Conservation (phyloP, 2,888 invertebrate species). For the Harpalus rufipes region DNA sequence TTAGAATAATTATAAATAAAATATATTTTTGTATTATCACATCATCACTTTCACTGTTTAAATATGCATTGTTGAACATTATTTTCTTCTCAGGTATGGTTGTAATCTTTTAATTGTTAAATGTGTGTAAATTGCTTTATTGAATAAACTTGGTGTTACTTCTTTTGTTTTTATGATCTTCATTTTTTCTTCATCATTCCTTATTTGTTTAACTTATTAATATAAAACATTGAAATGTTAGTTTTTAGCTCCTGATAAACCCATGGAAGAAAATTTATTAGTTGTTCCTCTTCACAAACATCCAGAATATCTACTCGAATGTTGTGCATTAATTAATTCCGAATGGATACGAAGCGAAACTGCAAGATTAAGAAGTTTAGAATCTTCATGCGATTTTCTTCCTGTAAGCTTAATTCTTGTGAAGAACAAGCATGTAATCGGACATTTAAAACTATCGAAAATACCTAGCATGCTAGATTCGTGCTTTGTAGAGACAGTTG, state of each 20-base stretch:
- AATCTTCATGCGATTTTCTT: constrained; percentile 85
- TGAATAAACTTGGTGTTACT: not conserved
- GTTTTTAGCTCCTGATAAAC: constrained; percentile 12
- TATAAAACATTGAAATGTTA: not conserved
- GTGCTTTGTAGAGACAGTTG: constrained; percentile 90
- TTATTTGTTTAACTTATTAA: not conserved
- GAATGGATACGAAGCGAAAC: constrained; percentile 92
- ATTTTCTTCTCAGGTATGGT: not conserved
- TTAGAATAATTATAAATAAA: not conserved
- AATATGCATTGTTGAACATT: not conserved
- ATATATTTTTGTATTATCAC: not conserved
- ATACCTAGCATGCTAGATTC: constrained; percentile 85
- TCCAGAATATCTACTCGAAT: constrained; percentile 84
- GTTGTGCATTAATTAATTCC: constrained; percentile 88
- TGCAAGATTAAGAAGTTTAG: constrained; percentile 87
- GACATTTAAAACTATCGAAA: constrained; percentile 88
- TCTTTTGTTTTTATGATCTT: not conserved
- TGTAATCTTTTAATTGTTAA: not conserved
- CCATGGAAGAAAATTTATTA: constrained; percentile 69
- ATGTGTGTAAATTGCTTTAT: not conserved
- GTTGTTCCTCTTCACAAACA: constrained; percentile 86
- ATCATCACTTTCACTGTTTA: not conserved
- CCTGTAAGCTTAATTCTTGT: constrained; percentile 87
- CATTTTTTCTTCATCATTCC: not conserved
- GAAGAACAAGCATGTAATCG: constrained; percentile 81